Evolutionary conservation across 1,140 invertebrate species (phyloP).

Genomic region (Cydia pomonella): DNA sequence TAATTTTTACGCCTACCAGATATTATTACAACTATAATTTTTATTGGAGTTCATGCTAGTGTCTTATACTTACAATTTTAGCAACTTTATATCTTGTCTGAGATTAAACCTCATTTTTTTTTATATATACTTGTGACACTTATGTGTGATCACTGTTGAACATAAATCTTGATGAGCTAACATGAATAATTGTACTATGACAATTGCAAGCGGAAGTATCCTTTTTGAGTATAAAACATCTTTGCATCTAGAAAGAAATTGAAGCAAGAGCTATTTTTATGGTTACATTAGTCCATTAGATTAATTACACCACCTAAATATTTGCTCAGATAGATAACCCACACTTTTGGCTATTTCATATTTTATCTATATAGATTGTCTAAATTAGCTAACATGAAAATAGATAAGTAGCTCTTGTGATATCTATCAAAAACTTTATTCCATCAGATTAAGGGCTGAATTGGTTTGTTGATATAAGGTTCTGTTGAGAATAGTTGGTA

Average conservation of each 20-base stretch:
- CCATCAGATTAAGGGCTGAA: not conserved
- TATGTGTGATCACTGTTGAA: no score
- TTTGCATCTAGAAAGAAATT: no score
- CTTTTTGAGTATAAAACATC: no score
- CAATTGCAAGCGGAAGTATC: no score
- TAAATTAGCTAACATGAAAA: slow-evolving; percentile 9
- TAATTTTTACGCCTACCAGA: slow-evolving; percentile 34
- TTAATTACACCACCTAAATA: slow-evolving; percentile 7
- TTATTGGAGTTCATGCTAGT: not conserved
- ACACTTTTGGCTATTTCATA: slow-evolving; percentile 8
- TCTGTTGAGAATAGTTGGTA: not conserved
- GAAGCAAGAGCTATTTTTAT: not conserved
- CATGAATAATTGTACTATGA: no score
- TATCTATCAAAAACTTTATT: not conserved
- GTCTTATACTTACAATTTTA: no score
- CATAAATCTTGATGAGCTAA: no score
- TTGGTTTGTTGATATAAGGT: not conserved
- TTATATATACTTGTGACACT: no score
- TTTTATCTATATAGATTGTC: not conserved
- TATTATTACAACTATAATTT: not conserved
- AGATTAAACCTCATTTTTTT: no score
- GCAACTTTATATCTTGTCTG: no score
- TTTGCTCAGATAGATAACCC: slow-evolving; percentile 16
- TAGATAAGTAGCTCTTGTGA: slow-evolving; percentile 4
- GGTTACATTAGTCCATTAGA: not conserved